Evolutionary conservation across 2,113 vertebrate genomes (phyloP).

Genomic region (Orthonyx spaldingii): DNA sequence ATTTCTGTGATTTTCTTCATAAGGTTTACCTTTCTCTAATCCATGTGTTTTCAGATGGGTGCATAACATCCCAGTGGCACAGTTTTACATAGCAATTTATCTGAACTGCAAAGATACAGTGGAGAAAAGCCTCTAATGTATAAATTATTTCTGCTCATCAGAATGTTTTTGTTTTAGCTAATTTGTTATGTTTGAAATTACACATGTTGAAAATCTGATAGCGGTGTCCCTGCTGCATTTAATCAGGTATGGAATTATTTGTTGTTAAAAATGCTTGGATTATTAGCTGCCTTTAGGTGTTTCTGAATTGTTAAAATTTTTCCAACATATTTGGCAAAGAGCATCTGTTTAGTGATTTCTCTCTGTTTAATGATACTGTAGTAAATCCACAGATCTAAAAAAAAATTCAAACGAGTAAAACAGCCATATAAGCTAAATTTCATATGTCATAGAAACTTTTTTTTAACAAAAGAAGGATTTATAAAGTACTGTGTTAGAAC

Average conservation of each 20-base stretch:
- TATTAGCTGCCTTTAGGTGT: constrained; percentile 6
- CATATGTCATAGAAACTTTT: background rate
- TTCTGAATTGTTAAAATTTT: background rate
- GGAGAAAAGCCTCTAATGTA: background rate
- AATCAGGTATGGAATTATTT: background rate
- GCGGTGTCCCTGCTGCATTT: background rate
- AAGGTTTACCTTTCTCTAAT: background rate
- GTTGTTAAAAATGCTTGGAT: background rate
- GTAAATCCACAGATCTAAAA: background rate
- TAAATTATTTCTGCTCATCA: constrained; percentile 12
- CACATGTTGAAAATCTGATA: background rate
- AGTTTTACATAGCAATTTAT: background rate
- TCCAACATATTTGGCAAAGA: background rate
- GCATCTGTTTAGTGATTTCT: background rate
- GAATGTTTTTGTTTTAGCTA: background rate
- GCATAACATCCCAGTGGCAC: background rate
- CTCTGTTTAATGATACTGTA: background rate
- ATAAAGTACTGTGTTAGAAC: background rate
- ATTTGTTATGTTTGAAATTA: background rate
- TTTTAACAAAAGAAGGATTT: background rate
- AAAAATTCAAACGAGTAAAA: background rate
- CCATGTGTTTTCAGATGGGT: background rate
- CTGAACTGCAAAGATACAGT: background rate
- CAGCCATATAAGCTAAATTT: background rate
- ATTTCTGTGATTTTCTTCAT: background rate